Evolutionary conservation across 2,888 invertebrate species (phyloP), one percentile per base, ranked within the genome.

Genomic region (Digitonthophagus gazella): DNA sequence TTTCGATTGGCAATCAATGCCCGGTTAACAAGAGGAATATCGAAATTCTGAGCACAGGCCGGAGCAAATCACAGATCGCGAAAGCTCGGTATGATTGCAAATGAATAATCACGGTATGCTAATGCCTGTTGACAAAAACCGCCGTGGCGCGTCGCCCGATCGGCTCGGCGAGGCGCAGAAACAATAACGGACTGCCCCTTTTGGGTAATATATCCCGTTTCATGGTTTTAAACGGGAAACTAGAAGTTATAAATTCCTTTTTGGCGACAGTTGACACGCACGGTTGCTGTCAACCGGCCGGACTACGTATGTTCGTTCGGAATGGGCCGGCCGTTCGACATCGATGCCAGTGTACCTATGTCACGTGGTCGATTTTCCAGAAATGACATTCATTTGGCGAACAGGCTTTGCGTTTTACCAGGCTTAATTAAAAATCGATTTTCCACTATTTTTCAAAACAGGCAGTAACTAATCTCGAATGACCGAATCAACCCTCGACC

Each of bases 191-290:
- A 28, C 22, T 58, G 58, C 22, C 6, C 28, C 16, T 65, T 28
- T 58, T 28, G 58, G 18, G n/a, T 57, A 55, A 67, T 57, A 67
- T 28, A 63, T 28, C 15, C 64, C 54, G 58, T 15, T 57, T 67
- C 54, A 69, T 67, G 20, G 66, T 44, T 69, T 55, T 69, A 69
- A 69, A 69, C 65, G 66, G 69, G 63, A 69, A 69, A 57, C 69
- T 65, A 61, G 65, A 66, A 19, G 66, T 66, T 66, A 69, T 69
- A 69, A 69, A 69, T 69, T 67, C 64, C 64, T 69, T 66, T 65
- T 69, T 64, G 69, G 28, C 57, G 67, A 69, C 69, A 67, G 69
- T 63, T 19, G 65, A 69, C 66, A 67, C 58, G 58, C 28, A 58
- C 65, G 65, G 68, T 65, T 65, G 65, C 65, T 68, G 68, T 65